Conservation (phyloP, 2,888 invertebrate genomes). For the Anodontia alba region DNA sequence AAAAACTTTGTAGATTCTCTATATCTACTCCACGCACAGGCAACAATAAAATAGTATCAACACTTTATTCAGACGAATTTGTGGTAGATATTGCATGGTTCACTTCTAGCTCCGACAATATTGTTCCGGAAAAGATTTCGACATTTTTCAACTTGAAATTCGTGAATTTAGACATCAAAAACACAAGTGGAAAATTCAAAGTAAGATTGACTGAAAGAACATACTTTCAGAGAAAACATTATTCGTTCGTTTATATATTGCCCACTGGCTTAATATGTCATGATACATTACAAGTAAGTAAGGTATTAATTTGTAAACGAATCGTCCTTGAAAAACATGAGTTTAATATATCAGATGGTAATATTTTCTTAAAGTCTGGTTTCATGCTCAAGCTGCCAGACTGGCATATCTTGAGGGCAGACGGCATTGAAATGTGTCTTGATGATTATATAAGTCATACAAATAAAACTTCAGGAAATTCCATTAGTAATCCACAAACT, state of each 20-base stretch:
- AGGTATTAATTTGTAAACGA: background rate
- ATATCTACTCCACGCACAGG: too few species aligned
- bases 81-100: background rate
- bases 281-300: background rate
- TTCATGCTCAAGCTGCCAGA: background rate
- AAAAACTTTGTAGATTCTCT: background rate
- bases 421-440: background rate
- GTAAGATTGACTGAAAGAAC: too few species aligned
- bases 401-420: background rate
- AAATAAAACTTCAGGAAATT: too few species aligned
- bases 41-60: background rate
- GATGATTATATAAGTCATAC: background rate
- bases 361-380: background rate
- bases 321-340: background rate
- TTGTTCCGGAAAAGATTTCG: background rate
- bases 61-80: background rate
- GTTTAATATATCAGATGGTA: background rate
- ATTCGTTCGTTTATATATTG: too few species aligned
- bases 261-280: background rate
- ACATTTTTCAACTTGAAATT: too few species aligned
- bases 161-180: too few species aligned
- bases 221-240: too few species aligned
- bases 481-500: too few species aligned
- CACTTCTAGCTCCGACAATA: background rate
- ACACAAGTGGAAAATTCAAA: too few species aligned